A percentile compares a stretch with the other conserved stretches of the same genome.
These are phyloP conservation scores for Pithys albifrons DNA, from an alignment of 2,113 vertebrate species.

Conservation along the genomic window DNA sequence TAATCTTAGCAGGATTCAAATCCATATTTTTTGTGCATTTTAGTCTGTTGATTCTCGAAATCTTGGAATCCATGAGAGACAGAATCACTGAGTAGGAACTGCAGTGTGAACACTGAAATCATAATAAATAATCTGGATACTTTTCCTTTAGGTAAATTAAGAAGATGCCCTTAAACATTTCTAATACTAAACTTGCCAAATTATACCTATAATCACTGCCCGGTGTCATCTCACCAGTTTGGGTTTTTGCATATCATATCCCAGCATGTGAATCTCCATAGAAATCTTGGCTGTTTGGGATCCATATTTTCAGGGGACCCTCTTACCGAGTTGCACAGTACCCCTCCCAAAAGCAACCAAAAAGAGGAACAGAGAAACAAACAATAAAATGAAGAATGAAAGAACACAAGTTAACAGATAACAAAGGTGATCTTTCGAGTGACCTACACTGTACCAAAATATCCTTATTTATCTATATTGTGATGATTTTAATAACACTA, in stretches of 20 bases:
- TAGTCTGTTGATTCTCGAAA: background rate
- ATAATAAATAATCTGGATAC: background rate
- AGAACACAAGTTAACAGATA: background rate
- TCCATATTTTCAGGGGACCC: background rate
- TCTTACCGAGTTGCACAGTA: background rate
- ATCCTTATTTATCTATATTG: background rate
- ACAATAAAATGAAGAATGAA: background rate
- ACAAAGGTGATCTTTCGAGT: background rate
- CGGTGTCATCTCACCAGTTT: background rate
- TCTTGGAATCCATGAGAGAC: background rate
- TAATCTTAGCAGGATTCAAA: background rate
- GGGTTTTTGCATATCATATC: background rate
- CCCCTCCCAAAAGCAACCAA: fast-evolving
- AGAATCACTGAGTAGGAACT: background rate
- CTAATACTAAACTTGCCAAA: background rate
- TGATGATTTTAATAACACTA: background rate
- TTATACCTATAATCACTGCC: background rate
- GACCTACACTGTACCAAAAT: background rate
- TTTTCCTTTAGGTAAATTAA: background rate
- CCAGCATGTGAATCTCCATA: background rate
- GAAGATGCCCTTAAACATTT: background rate
- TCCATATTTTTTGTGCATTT: background rate
- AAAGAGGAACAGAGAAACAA: background rate
- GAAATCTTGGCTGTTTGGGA: background rate
- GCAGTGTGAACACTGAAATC: background rate